These are phyloP conservation scores for Chouioia cunea DNA, from an alignment of 2,888 invertebrate genomes.

Conservation along the genomic window DNA sequence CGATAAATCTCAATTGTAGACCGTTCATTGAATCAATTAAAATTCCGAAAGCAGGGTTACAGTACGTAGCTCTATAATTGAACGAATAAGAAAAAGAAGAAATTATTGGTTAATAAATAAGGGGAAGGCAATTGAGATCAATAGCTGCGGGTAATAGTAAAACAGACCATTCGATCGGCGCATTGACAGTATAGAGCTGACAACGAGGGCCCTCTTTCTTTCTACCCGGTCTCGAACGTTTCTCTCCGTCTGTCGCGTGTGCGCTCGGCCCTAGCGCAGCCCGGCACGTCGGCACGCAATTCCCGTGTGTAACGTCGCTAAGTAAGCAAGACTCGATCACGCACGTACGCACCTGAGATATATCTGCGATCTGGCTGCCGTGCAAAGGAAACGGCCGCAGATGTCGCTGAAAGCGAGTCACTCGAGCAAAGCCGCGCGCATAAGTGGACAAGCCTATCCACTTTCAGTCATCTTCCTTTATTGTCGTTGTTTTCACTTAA, in stretches of 20 bases:
- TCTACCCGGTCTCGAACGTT: neutral
- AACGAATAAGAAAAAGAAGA: too few relatives aligned
- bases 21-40: too few relatives aligned
- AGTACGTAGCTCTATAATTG: too few relatives aligned
- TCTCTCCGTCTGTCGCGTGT: conserved; percentile 61
- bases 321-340: conserved; percentile 55
- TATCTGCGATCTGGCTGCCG: conserved; percentile 61
- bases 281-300: conserved; percentile 44
- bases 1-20: too few relatives aligned
- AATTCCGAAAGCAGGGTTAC: too few relatives aligned
- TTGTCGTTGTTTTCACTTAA: conserved; percentile 49
- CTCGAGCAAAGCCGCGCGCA: conserved; percentile 65
- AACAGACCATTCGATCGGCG: conserved; percentile 13
- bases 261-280: conserved; percentile 63
- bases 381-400: conserved; percentile 51
- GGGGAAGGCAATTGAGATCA: conserved; percentile 39
- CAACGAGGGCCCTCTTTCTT: neutral
- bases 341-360: neutral
- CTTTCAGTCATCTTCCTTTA: conserved; percentile 64
- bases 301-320: conserved; percentile 40
- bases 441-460: conserved; percentile 68
- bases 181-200: conserved; percentile 18
- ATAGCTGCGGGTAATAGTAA: too few relatives aligned
- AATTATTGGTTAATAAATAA: too few relatives aligned
- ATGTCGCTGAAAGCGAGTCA: conserved; percentile 66